A percentile compares a stretch with the other conserved stretches of the same genome.
phyloP scores from a whole-genome alignment of 1,140 invertebrate genomes.

The Globodera ellingtonae region DNA sequence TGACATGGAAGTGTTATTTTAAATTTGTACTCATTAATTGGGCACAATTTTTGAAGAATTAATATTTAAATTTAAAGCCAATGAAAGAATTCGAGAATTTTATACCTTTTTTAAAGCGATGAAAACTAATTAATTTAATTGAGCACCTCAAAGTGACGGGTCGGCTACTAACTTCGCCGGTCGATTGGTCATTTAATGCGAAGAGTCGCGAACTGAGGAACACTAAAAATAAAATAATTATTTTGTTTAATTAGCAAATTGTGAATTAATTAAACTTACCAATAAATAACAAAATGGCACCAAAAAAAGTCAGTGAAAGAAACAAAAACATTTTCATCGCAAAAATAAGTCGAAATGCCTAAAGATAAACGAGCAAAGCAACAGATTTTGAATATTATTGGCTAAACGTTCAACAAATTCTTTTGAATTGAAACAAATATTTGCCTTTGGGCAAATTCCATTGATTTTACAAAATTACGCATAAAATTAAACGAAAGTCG shows the following conservation, averaged over 20 bases:
- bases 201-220: slow-evolving; percentile 30
- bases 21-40: too few species aligned
- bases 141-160: slow-evolving; percentile 7
- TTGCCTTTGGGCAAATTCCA: too few species aligned
- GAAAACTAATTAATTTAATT: neutral
- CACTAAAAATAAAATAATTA: slow-evolving; percentile 5
- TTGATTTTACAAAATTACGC: too few species aligned
- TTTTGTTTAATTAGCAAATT: neutral
- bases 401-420: neutral
- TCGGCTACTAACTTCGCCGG: neutral
- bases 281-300: neutral
- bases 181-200: slow-evolving; percentile 23
- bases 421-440: neutral
- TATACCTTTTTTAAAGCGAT: neutral
- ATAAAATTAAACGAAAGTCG: too few species aligned
- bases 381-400: neutral
- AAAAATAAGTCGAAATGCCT: neutral
- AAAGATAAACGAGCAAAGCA: too few species aligned
- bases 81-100: too few species aligned
- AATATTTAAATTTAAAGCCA: too few species aligned
- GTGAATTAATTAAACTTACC: neutral
- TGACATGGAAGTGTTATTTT: neutral
- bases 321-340: neutral
- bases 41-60: too few species aligned
- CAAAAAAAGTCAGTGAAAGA: neutral